phyloP scores from a whole-genome alignment of 2,797 vertebrate species.

The Myotis pilosus region DNA sequence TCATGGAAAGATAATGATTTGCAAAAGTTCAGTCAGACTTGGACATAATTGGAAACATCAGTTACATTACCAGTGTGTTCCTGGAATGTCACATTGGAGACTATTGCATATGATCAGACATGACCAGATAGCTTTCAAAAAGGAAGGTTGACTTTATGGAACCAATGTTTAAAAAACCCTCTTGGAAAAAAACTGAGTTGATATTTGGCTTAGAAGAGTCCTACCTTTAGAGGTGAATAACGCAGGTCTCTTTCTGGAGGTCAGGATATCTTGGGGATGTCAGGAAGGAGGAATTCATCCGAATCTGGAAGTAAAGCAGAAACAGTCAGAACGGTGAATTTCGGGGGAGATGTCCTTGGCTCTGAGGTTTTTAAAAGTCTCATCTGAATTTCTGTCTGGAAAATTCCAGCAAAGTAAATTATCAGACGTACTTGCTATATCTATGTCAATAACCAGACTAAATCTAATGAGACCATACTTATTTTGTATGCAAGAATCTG shows the following conservation, averaged over 20 bases:
- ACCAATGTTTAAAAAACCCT: neutral
- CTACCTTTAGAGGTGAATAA: neutral
- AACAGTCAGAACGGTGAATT: neutral
- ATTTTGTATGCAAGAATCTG: neutral
- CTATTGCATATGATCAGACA: neutral
- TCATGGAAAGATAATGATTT: neutral
- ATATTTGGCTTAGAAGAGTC: neutral
- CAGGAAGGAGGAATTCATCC: neutral
- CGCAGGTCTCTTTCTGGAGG: neutral
- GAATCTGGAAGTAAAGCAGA: neutral
- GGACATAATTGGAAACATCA: neutral
- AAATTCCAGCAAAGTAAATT: neutral
- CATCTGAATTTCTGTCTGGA: neutral
- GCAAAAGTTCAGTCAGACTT: neutral
- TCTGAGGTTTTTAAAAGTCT: neutral
- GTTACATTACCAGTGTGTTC: neutral
- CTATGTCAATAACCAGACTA: neutral
- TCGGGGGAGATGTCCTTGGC: neutral
- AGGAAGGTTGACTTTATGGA: neutral
- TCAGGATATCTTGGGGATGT: too few relatives aligned
- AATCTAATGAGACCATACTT: neutral
- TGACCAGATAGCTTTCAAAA: neutral
- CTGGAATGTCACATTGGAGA: neutral
- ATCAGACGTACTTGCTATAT: neutral
- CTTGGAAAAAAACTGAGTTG: neutral